Evolutionary conservation across 2,888 invertebrate species (phyloP).

Genomic region (Cataglyphis rosenhaueri): DNA sequence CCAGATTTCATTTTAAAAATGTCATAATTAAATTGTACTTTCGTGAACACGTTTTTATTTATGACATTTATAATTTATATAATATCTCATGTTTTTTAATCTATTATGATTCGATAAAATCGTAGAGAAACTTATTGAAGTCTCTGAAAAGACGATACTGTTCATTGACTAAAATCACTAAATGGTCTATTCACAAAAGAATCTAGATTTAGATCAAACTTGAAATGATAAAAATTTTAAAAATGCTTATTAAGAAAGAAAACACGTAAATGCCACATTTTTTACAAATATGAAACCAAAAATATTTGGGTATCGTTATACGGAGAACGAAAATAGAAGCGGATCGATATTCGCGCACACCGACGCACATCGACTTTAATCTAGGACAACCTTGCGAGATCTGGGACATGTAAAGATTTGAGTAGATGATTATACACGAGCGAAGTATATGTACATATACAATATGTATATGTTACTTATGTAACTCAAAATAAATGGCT

Average conservation of each 20-base stretch:
- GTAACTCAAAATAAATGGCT: slow-evolving; percentile 11
- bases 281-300: not conserved
- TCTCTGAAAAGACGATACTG: slow-evolving; percentile 51
- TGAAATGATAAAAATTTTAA: not conserved
- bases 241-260: not conserved
- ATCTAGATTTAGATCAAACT: not conserved
- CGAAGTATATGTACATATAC: not conserved
- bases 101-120: slow-evolving; percentile 58
- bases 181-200: not conserved
- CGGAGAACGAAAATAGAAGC: slow-evolving; percentile 50
- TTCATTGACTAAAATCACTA: not conserved
- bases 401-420: slow-evolving; percentile 45
- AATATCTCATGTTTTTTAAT: not conserved
- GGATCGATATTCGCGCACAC: slow-evolving; percentile 57
- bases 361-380: slow-evolving; percentile 57
- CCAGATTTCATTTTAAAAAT: not conserved
- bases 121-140: slow-evolving; percentile 62
- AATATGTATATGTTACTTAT: not conserved
- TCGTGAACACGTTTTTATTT: not conserved
- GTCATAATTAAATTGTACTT: not conserved
- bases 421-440: slow-evolving; percentile 27
- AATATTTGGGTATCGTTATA: not conserved
- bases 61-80: not conserved
- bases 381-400: slow-evolving; percentile 59
- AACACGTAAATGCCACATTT: not conserved